Evolutionary conservation across 2,113 vertebrate species (phyloP), one percentile per base, ranked within the genome.

Genomic region (Seriola aureovittata): DNA sequence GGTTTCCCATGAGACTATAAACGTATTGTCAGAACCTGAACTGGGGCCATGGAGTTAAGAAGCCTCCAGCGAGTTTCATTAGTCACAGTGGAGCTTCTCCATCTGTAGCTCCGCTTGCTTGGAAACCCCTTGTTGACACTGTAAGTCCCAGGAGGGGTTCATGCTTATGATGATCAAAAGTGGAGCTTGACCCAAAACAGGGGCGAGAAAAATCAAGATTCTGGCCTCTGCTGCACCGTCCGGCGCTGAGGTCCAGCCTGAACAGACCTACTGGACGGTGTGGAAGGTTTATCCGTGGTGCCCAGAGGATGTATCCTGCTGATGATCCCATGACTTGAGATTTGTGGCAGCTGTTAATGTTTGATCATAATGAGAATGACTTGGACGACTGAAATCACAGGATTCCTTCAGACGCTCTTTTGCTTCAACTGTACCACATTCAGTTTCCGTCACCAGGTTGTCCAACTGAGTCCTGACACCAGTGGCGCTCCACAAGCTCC

Each of bases 401-500:
- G 55, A 16, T 11, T 13, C 55, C 0, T 14, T 25, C 55, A 58
- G 23, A 29, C 10, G 5, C 54, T 57, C 10, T 23, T 8, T 57
- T 23, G 52, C 54, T 57, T 57, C 54, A 25, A 12, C 4, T 23
- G n/a, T 25, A 57, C 19, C 50, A 12, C 54, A 13, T 23, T 13
- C 19, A 4, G 54, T 4, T 25, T 14, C 44, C 11, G 44, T 65
- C 29, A 42, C 32, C 54, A 9, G 25, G 16, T 50, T 68, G 13
- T 42, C 66, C 16, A 54, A 58, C 0, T 65, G 9, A 68, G 60
- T 72, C 42, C 46, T 75, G 11, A 82, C 34, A 72, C 54, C 29
- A 44, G 23, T 25, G 44, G 32, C 34, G 25, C 38, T 29, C 40
- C 21, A 65, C 52, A 21, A 69, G 16, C 60, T 71, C 17, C 13